A percentile compares a stretch with the other conserved stretches of the same genome.
phyloP scores from a whole-genome alignment of 92 coral and sea anemone genomes.

The Palythoa grandiflora region DNA sequence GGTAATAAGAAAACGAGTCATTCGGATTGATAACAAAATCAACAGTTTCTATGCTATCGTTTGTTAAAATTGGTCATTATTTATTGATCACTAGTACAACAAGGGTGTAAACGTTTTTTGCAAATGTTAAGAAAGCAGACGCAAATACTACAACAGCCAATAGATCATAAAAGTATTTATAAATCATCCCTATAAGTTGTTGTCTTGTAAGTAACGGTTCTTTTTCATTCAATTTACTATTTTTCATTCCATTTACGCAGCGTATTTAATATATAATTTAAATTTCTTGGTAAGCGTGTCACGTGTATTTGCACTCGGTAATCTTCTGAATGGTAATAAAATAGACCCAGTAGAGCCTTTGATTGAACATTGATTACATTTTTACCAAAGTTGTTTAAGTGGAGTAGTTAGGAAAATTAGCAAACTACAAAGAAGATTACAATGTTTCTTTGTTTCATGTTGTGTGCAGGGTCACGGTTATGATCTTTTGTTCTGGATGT shows the following conservation, averaged over 20 bases:
- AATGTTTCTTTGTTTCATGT: no score
- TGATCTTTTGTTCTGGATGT: no score
- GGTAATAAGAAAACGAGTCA: not conserved
- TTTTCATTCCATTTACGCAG: not conserved
- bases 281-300: no score
- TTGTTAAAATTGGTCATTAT: not conserved
- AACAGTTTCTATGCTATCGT: slow-evolving; percentile 1
- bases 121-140: not conserved
- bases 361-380: no score
- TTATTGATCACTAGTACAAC: not conserved
- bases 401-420: no score
- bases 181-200: not conserved
- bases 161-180: slow-evolving; percentile 8
- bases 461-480: no score
- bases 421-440: no score
- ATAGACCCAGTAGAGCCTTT: no score
- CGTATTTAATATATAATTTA: no score
- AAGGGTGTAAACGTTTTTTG: not conserved
- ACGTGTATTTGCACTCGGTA: no score
- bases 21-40: not conserved
- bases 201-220: not conserved
- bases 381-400: no score
- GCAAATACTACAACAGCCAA: not conserved
- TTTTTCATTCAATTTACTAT: not conserved
- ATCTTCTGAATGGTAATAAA: no score